These are phyloP conservation scores for Chromis chromis DNA, from an alignment of 2,797 vertebrate genomes.

Conservation along the genomic window DNA sequence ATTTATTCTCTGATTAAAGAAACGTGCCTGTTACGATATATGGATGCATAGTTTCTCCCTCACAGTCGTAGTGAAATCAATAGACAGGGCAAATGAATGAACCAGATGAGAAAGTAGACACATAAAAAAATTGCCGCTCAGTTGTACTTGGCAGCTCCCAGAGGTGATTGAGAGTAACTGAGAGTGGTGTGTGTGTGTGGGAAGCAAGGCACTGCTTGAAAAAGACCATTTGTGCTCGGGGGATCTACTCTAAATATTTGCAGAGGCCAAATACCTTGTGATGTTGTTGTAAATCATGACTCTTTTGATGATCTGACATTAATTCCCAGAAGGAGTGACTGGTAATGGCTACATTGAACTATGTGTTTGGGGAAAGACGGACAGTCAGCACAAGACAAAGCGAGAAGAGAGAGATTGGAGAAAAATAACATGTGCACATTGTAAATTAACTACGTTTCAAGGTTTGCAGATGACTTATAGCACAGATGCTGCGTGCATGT, in stretches of 20 bases:
- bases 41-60: neutral
- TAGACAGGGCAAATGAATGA: neutral
- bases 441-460: neutral
- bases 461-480: neutral
- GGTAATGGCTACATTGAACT: neutral
- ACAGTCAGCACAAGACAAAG: neutral
- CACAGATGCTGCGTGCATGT: neutral
- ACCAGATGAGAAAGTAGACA: neutral
- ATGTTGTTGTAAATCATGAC: slow-evolving; percentile 27
- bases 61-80: neutral
- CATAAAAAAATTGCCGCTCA: neutral
- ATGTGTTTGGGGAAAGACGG: neutral
- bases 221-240: slow-evolving; percentile 18
- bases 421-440: neutral
- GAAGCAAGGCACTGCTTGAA: slow-evolving; percentile 21
- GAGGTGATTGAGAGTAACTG: slow-evolving; percentile 22
- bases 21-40: neutral
- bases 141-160: slow-evolving; percentile 22
- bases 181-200: slow-evolving; percentile 6
- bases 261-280: slow-evolving; percentile 26
- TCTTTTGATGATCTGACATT: slow-evolving; percentile 13
- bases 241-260: slow-evolving; percentile 44
- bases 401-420: neutral
- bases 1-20: neutral
- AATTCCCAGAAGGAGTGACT: slow-evolving; percentile 21